phyloP scores from a whole-genome alignment of 2,113 vertebrate species.

The Narcine bancroftii region DNA sequence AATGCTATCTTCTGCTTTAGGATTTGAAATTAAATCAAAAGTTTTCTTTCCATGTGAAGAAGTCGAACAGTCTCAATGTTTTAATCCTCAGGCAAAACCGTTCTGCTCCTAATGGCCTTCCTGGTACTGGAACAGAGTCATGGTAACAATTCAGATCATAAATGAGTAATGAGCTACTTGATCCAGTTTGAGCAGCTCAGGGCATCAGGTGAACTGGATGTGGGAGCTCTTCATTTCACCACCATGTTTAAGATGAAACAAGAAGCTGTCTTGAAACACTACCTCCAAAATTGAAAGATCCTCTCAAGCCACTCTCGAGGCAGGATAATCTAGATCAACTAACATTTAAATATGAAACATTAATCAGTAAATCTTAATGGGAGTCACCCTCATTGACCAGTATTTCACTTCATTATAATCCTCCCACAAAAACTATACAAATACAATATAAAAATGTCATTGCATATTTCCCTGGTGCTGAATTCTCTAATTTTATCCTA shows the following conservation, averaged over 20 bases:
- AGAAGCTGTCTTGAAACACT: not conserved
- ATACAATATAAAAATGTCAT: not conserved
- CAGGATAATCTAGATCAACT: not conserved
- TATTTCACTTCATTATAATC: not conserved
- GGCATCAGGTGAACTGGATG: not conserved
- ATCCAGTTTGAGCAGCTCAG: not conserved
- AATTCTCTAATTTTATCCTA: not conserved
- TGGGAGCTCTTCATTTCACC: not conserved
- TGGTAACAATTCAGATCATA: not conserved
- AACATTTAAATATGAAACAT: not conserved
- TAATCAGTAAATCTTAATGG: not conserved
- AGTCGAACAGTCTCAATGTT: not conserved
- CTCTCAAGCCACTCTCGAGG: too few species aligned
- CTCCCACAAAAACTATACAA: not conserved
- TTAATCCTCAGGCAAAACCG: not conserved
- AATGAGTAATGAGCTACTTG: slow-evolving; percentile 32
- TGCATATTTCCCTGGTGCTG: too few species aligned
- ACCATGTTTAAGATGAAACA: not conserved
- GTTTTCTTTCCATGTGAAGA: not conserved
- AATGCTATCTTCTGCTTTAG: not conserved
- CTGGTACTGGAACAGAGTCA: not conserved
- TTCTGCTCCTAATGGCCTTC: not conserved
- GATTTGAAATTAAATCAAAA: not conserved
- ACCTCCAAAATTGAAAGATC: not conserved
- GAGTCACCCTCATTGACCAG: not conserved